A percentile compares a stretch with the other conserved stretches of the same genome.
These are phyloP conservation scores for Atherinosoma microstoma DNA, from an alignment of 2,797 vertebrate species.

Conservation along the genomic window DNA sequence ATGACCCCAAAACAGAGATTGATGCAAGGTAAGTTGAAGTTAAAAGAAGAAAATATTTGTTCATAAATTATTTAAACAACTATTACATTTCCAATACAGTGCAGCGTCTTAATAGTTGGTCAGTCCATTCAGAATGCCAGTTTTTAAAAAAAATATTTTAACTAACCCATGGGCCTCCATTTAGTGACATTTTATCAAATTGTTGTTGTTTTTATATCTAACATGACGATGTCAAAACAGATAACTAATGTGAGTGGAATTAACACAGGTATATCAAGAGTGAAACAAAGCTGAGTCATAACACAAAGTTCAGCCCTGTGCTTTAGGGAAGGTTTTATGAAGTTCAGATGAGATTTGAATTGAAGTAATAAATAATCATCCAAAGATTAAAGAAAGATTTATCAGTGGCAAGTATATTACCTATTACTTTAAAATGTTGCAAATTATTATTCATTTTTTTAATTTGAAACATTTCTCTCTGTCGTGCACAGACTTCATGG, in stretches of 20 bases:
- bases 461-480: slow-evolving; percentile 20
- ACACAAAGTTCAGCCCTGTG: slow-evolving; percentile 38
- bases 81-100: not conserved
- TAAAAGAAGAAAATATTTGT: not conserved
- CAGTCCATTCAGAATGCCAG: not conserved
- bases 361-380: slow-evolving; percentile 5
- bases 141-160: not conserved
- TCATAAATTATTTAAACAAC: slow-evolving; percentile 11
- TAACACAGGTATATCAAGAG: slow-evolving; percentile 23
- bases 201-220: slow-evolving; percentile 5
- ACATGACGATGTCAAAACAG: slow-evolving; percentile 11
- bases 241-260: slow-evolving; percentile 35
- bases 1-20: slow-evolving; percentile 31
- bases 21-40: slow-evolving; percentile 59
- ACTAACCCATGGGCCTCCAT: not conserved
- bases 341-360: slow-evolving; percentile 8
- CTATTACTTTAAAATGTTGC: not conserved
- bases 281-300: slow-evolving; percentile 51
- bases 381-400: not conserved
- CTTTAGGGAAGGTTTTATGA: slow-evolving; percentile 2
- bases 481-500: slow-evolving; percentile 56
- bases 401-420: not conserved
- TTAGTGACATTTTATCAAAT: not conserved
- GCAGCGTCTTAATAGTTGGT: not conserved
- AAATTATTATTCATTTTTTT: not conserved